Percentiles rank a stretch among this genome's conserved stretches.
Conservation (phyloP, 1,140 invertebrate genomes). For the Lordiphosa clarofinis region DNA sequence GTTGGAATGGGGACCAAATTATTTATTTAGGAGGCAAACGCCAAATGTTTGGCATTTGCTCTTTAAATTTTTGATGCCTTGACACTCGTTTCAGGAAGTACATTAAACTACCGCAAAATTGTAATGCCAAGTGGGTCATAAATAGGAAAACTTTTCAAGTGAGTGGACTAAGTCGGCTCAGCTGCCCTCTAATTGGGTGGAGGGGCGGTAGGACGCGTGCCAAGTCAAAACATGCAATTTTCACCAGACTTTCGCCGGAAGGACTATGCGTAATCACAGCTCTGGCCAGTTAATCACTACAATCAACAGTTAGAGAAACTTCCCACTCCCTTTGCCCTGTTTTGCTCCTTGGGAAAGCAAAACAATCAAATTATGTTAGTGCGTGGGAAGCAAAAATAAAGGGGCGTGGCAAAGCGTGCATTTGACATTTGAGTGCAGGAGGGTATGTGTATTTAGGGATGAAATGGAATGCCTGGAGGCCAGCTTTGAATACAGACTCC, state of each 20-base stretch:
- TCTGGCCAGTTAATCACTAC: slow-evolving; percentile 67
- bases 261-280: slow-evolving; percentile 41
- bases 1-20: slow-evolving; percentile 31
- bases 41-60: slow-evolving; percentile 33
- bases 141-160: slow-evolving; percentile 52
- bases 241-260: slow-evolving; percentile 46
- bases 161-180: slow-evolving; percentile 72
- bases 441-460: slow-evolving; percentile 7
- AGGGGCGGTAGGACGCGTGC: slow-evolving; percentile 33
- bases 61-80: slow-evolving; percentile 69
- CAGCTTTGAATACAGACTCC: slow-evolving; percentile 2
- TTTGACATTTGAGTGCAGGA: slow-evolving; percentile 29
- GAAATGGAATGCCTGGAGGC: slow-evolving; percentile 42
- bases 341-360: slow-evolving; percentile 23
- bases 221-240: slow-evolving; percentile 72
- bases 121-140: slow-evolving; percentile 46
- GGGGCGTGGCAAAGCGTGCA: slow-evolving; percentile 27
- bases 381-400: slow-evolving; percentile 36
- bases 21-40: slow-evolving; percentile 65
- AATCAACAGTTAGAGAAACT: slow-evolving; percentile 61
- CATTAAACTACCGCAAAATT: slow-evolving; percentile 60
- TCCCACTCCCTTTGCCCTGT: slow-evolving; percentile 1
- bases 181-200: slow-evolving; percentile 30
- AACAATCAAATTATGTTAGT: slow-evolving; percentile 69
- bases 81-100: slow-evolving; percentile 49